These are phyloP conservation scores for Diabrotica undecimpunctata DNA, from an alignment of 1,140 invertebrate species.

Conservation along the genomic window DNA sequence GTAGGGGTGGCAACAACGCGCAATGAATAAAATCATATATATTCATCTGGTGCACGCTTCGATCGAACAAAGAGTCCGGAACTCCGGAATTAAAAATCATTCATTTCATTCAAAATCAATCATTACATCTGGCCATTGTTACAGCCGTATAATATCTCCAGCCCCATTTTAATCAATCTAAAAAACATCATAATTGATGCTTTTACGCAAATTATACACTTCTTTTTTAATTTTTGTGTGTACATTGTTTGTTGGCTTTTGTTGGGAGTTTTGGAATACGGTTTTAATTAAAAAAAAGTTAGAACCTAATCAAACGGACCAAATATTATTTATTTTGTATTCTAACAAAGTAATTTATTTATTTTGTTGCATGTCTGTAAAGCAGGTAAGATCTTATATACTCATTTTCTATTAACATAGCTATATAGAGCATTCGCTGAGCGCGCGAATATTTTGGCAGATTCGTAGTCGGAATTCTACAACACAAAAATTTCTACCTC, in stretches of 20 bases:
- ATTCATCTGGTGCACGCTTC: constrained; percentile 31
- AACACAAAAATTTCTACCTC: too few species aligned
- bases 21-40: constrained; percentile 44
- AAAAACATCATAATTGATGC: constrained; percentile 22
- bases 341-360: too few species aligned
- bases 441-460: too few species aligned
- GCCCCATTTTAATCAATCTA: constrained; percentile 31
- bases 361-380: too few species aligned
- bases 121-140: constrained; percentile 36
- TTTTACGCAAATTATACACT: constrained; percentile 18
- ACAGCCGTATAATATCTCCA: constrained; percentile 21
- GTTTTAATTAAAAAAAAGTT: too few species aligned
- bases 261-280: too few species aligned
- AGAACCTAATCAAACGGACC: too few species aligned
- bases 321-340: too few species aligned
- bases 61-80: constrained; percentile 30
- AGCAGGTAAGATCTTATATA: too few species aligned
- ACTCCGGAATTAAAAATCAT: constrained; percentile 40
- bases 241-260: neutral
- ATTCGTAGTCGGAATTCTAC: too few species aligned
- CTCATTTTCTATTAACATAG: too few species aligned
- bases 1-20: constrained; percentile 29
- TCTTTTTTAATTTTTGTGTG: neutral
- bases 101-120: constrained; percentile 40
- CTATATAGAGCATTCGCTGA: too few species aligned